Base-by-base conservation (phyloP, 2,888 invertebrate species). In the Byasa hedistus region DNA sequence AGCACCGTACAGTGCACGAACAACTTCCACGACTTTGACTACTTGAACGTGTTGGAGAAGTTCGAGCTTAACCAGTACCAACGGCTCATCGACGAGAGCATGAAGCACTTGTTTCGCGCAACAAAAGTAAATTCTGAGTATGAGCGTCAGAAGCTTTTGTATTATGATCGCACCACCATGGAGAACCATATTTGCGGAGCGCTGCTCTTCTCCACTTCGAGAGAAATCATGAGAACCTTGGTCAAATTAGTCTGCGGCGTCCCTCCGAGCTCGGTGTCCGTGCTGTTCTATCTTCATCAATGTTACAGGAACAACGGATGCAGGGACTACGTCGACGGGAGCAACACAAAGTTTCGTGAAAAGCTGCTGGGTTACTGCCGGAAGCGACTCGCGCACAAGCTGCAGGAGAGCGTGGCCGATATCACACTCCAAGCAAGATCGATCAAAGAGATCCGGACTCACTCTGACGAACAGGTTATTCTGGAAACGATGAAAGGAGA, bases 51-150 rank as follows among this genome's bases (percentile, higher is more conserved):
- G 2, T 61, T 88, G 2, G 87, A 91, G 69, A 86, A 78, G 68
- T 87, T 90, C 62, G 91, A 91, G 73, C 69, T 91, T 56, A 86
- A 83, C 66, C 90, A 90, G 67, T 91, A 89, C 68, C 90, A 89
- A 63, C 74, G 75, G 0, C 72, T 80, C 2, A 77, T 91, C 2
- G 88, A 91, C 68, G 75, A 77, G 48, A 79, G 75, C 51, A 85
- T 88, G 82, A 78, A 68, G 61, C 74, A 82, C 48, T 71, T 91
- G n/a, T 91, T 90, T 67, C 82, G 82, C 68, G 73, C 74, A 0
- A 73, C 74, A 10, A 76, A 70, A 61, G 61, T 71, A 0, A 70
- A 74, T 17, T 68, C 71, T 0, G 72, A 69, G 1, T 66, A 71
- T 0, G 84, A 84, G 21, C 80, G 76, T 61, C 75, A 74, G 10